Evolutionary conservation across 2,797 vertebrate genomes (phyloP), one percentile per base, ranked within the genome.

Genomic region (Platyrinchus mystaceus): DNA sequence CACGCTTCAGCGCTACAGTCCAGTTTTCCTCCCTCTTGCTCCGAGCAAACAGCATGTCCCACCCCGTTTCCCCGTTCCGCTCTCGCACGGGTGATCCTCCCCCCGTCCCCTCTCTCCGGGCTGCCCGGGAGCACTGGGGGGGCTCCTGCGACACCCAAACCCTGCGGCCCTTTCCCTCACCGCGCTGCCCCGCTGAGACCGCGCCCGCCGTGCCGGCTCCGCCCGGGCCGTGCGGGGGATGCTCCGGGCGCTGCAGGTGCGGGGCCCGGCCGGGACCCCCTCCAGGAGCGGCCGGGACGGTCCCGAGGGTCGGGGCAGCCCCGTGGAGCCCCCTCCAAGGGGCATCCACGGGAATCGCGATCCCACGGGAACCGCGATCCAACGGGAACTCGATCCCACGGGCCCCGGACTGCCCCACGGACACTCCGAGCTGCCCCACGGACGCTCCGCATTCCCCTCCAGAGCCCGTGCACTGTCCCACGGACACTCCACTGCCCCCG

Each of bases 1-100:
- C 22, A 1, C 1, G 6, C 2, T 4, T 16, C 46, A 5, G 64
- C 44, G 11, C 1, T 3, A 0, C 0, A 7, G 30, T 6, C 9
- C 58, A 22, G 21, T 1, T 55, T 50, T 63, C 21, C 21, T 41
- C 49, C 24, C 66, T 22, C 1, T 16, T 9, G 30, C 64, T 73
- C 41, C 23, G 78, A 30, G 23, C 32, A 15, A 9, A 20, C 0
- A 77, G 30, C 63, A 39, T 36, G 71, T 56, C 34, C 49, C 62
- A 12, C 22, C 12, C 20, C n/a, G 2, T 32, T 67, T 56, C 69
- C 34, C 24, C 12, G 6, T 39, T 56, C 86, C 32, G 1, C 36
- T 32, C 74, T 5, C 3, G 17, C 53, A 21, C 32, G 5, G 12
- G 2, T 9, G 60, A 37, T 36, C 20, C 39, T 21, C 4, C 7